Conservation (phyloP, 2,797 vertebrate genomes). For the Acanthurus leucopareius region DNA sequence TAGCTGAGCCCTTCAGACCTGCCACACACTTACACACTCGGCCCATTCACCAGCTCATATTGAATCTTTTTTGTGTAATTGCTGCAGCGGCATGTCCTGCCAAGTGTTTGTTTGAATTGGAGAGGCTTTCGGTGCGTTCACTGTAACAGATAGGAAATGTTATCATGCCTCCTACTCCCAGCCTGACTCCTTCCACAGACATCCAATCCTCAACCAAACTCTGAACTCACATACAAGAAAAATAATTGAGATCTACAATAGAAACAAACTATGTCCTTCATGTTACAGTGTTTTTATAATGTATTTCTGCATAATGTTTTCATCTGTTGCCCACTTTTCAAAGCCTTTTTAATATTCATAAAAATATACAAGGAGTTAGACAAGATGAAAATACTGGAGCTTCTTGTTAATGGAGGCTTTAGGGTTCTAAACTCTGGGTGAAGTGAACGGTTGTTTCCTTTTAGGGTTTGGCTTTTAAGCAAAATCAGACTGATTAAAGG, state of each 20-base stretch:
- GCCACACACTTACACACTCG: slow-evolving; percentile 56
- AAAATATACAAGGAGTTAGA: slow-evolving; percentile 22
- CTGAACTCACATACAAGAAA: slow-evolving; percentile 1
- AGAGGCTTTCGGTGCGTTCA: slow-evolving; percentile 31
- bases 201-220: not conserved
- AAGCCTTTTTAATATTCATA: slow-evolving; percentile 26
- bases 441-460: slow-evolving; percentile 52
- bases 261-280: slow-evolving; percentile 13
- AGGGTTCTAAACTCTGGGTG: not conserved
- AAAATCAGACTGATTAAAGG: slow-evolving; percentile 64
- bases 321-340: not conserved
- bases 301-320: not conserved
- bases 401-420: slow-evolving; percentile 12
- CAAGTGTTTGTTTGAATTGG: slow-evolving; percentile 76
- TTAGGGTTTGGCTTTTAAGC: slow-evolving; percentile 34
- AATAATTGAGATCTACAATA: slow-evolving; percentile 10
- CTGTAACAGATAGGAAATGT: slow-evolving; percentile 59
- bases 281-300: slow-evolving; percentile 11
- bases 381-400: not conserved
- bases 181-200: slow-evolving; percentile 19
- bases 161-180: slow-evolving; percentile 44
- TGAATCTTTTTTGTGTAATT: slow-evolving; percentile 57
- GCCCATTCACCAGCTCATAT: slow-evolving; percentile 58
- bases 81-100: slow-evolving; percentile 47
- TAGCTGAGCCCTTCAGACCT: slow-evolving; percentile 3